Conservation (phyloP, 2,113 vertebrate species). For the Myrmecobius fasciatus region DNA sequence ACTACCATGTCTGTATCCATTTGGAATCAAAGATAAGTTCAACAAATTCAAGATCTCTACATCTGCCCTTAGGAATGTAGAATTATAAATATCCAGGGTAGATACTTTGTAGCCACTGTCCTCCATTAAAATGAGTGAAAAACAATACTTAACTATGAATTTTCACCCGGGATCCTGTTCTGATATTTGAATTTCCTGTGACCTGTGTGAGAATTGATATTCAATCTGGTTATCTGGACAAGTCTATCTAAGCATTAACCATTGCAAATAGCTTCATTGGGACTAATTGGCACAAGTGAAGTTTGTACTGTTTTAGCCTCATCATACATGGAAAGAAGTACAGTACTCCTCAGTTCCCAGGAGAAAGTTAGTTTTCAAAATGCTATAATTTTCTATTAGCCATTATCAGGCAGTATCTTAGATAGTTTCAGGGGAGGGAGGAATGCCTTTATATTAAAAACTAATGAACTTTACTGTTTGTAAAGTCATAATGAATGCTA, state of each 20-base stretch:
- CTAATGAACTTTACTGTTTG: background rate
- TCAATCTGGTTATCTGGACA: background rate
- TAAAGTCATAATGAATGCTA: background rate
- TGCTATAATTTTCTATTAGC: background rate
- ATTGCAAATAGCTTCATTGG: background rate
- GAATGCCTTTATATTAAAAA: background rate
- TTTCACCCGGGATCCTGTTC: too few relatives aligned
- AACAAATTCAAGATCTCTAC: background rate
- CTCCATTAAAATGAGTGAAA: background rate
- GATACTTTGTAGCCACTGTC: background rate
- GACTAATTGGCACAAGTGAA: background rate
- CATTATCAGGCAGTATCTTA: background rate
- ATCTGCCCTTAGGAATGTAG: background rate
- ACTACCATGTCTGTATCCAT: background rate
- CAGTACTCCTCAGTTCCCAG: background rate
- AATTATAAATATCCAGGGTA: background rate
- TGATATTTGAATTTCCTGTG: background rate
- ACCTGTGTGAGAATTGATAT: background rate
- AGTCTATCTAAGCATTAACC: background rate
- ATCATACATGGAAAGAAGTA: background rate
- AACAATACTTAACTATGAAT: background rate
- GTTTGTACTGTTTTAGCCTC: background rate
- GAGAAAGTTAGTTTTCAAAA: background rate
- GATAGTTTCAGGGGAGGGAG: background rate
- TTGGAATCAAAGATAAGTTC: background rate